Percentiles rank a stretch among this genome's conserved stretches.
Conservation (phyloP, 2,113 vertebrate species). For the Tetrax tetrax region DNA sequence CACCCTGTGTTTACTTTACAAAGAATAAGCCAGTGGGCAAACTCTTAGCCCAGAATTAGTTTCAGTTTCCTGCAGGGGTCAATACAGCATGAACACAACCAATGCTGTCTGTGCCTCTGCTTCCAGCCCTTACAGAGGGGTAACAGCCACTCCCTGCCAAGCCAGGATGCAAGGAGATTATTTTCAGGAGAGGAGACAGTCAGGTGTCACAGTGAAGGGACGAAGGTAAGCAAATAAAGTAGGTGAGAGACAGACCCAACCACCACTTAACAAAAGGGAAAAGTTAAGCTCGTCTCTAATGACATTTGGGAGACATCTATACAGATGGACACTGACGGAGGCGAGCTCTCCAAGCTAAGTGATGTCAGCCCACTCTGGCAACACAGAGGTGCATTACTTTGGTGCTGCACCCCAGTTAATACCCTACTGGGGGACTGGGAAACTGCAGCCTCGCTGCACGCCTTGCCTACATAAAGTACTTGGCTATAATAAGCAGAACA, state of each 20-base stretch:
- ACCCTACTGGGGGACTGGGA: neutral
- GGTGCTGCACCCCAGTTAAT: neutral
- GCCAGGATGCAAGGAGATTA: neutral
- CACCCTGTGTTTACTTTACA: neutral
- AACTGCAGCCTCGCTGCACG: neutral
- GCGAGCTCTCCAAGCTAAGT: neutral
- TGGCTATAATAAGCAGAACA: neutral
- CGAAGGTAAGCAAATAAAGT: neutral
- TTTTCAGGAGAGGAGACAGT: neutral
- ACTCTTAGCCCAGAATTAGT: neutral
- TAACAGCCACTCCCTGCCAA: neutral
- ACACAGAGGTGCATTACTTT: neutral
- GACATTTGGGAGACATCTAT: neutral
- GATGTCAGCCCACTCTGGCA: neutral
- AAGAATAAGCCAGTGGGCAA: neutral
- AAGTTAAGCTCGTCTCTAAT: neutral
- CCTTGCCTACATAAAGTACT: neutral
- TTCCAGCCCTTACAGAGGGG: neutral
- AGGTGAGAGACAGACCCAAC: neutral
- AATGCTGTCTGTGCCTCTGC: neutral
- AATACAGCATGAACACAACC: neutral
- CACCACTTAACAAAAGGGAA: neutral
- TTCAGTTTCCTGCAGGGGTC: neutral
- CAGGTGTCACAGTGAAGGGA: neutral
- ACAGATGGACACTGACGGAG: neutral